Conservation (phyloP, 2,888 invertebrate genomes). For the Drosophila koepferae region DNA sequence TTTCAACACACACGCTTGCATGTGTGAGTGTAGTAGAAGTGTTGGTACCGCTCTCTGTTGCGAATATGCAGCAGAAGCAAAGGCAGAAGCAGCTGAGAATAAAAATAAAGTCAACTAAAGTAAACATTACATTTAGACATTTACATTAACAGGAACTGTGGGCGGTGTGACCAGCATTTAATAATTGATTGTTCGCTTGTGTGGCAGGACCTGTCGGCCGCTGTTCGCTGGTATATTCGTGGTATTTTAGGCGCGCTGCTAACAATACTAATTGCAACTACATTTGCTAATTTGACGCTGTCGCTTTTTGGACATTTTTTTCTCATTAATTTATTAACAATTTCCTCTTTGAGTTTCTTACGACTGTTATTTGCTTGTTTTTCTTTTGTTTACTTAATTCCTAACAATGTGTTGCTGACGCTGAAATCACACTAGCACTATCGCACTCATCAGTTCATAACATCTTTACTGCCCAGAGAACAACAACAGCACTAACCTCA, state of each 20-base stretch:
- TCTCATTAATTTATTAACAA: conserved; percentile 13
- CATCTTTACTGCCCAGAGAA: conserved; percentile 61
- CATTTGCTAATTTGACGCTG: conserved; percentile 31
- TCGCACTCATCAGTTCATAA: conserved; percentile 32
- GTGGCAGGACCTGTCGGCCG: conserved; percentile 28
- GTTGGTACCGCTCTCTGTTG: conserved; percentile 30
- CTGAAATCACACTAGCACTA: conserved; percentile 32
- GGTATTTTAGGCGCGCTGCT: conserved; percentile 20
- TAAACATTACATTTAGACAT: conserved; percentile 11
- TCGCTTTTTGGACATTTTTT: not conserved
- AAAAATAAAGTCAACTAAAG: conserved; percentile 17
- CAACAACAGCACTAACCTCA: conserved; percentile 35
- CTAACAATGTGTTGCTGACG: conserved; percentile 40
- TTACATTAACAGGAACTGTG: conserved; percentile 3
- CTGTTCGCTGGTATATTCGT: conserved; percentile 23
- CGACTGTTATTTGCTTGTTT: conserved; percentile 61
- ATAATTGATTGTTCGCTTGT: too few species aligned
- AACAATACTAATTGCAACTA: conserved; percentile 38
- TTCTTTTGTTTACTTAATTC: conserved; percentile 65
- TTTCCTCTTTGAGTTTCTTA: conserved; percentile 38
- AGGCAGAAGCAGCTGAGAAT: conserved; percentile 3
- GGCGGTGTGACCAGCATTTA: conserved; percentile 29
- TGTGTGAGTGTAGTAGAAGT: conserved; percentile 3
- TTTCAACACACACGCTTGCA: conserved; percentile 33
- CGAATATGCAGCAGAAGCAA: conserved; percentile 12